Conservation (phyloP, 2,797 vertebrate species). For the Limnodromus scolopaceus region DNA sequence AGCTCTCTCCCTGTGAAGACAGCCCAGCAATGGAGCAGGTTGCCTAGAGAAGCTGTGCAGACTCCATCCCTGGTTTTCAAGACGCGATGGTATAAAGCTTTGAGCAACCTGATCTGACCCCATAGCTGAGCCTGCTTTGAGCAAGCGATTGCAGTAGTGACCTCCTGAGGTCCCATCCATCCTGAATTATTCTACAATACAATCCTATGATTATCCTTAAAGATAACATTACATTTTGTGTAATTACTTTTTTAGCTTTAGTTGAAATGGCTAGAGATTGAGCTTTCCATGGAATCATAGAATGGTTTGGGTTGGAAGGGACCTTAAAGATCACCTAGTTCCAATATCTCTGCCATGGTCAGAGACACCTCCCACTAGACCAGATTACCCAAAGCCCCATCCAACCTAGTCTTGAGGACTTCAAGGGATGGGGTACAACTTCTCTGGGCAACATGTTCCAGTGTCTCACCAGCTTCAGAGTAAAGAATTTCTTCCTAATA, state of each 20-base stretch:
- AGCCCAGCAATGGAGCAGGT: background rate
- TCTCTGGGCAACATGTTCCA: background rate
- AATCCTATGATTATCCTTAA: background rate
- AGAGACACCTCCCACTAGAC: background rate
- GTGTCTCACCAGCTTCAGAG: background rate
- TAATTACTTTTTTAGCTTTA: background rate
- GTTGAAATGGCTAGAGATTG: background rate
- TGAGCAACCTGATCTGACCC: background rate
- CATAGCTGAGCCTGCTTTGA: background rate
- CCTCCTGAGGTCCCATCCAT: background rate
- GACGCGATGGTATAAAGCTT: accelerated
- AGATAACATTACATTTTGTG: background rate
- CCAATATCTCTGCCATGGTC: background rate
- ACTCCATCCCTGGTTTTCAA: background rate
- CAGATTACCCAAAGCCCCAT: background rate
- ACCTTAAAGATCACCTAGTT: background rate
- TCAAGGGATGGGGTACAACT: background rate
- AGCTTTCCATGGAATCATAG: background rate
- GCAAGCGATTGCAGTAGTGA: background rate
- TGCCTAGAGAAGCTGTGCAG: background rate
- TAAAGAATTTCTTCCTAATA: background rate
- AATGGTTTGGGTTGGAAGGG: background rate
- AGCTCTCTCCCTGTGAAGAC: background rate
- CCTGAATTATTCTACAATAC: background rate
- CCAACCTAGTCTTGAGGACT: background rate